Percentiles rank a stretch among this genome's conserved stretches.
Conservation (phyloP, 92 coral and sea anemone genomes). For the Muricea muricata region DNA sequence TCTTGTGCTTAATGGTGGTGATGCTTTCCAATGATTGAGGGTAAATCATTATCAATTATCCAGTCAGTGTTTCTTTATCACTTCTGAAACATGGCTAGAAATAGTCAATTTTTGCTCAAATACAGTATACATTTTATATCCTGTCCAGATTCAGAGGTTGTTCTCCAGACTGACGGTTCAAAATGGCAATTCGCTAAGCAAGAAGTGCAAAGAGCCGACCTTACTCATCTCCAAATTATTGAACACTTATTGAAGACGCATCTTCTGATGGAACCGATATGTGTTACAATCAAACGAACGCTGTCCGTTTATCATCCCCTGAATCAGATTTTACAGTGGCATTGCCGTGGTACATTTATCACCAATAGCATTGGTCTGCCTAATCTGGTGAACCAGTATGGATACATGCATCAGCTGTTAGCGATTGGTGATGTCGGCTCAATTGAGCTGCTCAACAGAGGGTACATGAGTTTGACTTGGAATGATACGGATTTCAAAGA, state of each 20-base stretch:
- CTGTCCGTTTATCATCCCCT: slow-evolving; percentile 66
- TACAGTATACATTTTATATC: no score
- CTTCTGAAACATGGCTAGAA: not conserved
- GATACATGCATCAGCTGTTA: slow-evolving; percentile 33
- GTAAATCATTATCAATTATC: no score
- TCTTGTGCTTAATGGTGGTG: no score
- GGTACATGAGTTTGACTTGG: slow-evolving; percentile 54
- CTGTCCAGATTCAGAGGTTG: slow-evolving; percentile 59
- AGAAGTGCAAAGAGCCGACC: slow-evolving; percentile 62
- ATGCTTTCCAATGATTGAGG: no score
- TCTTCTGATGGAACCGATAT: slow-evolving; percentile 66
- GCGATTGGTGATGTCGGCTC: slow-evolving; percentile 69
- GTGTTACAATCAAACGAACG: slow-evolving; percentile 64
- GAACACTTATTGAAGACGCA: slow-evolving; percentile 74
- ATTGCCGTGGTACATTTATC: slow-evolving; percentile 69
- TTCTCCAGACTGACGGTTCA: slow-evolving; percentile 50
- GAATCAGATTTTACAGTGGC: slow-evolving; percentile 64
- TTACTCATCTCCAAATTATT: slow-evolving; percentile 50
- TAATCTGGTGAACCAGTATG: slow-evolving; percentile 10
- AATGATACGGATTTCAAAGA: slow-evolving; percentile 56
- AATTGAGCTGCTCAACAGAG: slow-evolving; percentile 27
- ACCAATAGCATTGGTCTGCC: slow-evolving; percentile 69
- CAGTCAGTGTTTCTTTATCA: no score
- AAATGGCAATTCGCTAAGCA: slow-evolving; percentile 72
- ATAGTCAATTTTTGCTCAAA: no score